These are phyloP conservation scores for Pseudococcus viburni DNA, from an alignment of 2,888 invertebrate species.

Conservation along the genomic window DNA sequence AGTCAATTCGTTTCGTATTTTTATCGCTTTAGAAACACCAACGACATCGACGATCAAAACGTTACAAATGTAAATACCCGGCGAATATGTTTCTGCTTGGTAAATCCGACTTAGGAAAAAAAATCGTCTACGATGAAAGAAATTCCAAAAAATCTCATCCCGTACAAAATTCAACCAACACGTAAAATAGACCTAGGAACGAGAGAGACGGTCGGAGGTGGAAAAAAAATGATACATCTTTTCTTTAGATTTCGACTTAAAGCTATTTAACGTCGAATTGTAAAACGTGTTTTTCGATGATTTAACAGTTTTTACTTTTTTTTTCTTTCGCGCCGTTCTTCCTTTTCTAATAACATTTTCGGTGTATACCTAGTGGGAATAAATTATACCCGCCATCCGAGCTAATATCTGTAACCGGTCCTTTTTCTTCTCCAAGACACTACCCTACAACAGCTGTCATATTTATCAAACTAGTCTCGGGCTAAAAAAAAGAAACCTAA, in stretches of 20 bases:
- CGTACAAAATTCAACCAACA: neutral
- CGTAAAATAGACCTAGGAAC: neutral
- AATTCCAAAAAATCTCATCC: neutral
- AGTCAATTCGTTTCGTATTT: constrained; percentile 57
- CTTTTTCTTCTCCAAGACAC: constrained; percentile 53
- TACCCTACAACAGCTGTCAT: constrained; percentile 64
- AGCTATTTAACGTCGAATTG: constrained; percentile 61
- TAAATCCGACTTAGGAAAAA: constrained; percentile 30
- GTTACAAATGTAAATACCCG: constrained; percentile 49
- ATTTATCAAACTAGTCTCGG: constrained; percentile 61
- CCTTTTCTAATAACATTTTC: constrained; percentile 60
- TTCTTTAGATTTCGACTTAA: constrained; percentile 63
- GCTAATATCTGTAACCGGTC: constrained; percentile 65
- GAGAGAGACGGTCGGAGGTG: neutral
- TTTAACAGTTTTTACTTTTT: constrained; percentile 65
- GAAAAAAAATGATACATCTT: constrained; percentile 63
- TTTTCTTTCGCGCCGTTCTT: constrained; percentile 6
- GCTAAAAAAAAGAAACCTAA: constrained; percentile 42
- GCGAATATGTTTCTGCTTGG: neutral
- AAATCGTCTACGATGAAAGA: neutral
- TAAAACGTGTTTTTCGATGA: constrained; percentile 66
- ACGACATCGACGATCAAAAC: neutral
- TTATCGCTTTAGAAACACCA: neutral
- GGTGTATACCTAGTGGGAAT: constrained; percentile 48
- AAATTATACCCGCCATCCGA: constrained; percentile 62